These are phyloP conservation scores for Lepidurus couesii DNA, from an alignment of 1,140 invertebrate genomes.

Conservation along the genomic window DNA sequence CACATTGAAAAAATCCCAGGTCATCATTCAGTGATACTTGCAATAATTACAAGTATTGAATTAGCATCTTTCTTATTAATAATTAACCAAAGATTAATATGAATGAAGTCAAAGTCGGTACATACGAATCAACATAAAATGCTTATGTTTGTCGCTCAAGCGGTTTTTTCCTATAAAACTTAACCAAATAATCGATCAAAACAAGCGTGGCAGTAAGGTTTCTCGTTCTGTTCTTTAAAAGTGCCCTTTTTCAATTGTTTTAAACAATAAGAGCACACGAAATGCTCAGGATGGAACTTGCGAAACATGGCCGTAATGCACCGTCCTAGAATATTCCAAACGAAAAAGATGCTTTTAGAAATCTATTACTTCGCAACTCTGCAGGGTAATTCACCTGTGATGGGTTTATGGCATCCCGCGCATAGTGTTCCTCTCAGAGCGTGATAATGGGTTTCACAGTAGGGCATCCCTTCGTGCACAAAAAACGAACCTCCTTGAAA, in stretches of 20 bases:
- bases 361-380: conserved; percentile 18
- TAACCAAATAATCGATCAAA: conserved; percentile 94
- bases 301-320: conserved; percentile 99
- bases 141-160: not conserved
- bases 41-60: not conserved
- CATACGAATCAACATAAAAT: too few relatives aligned
- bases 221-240: conserved; percentile 96
- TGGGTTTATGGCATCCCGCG: conserved; percentile 94
- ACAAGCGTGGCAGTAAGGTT: conserved; percentile 95
- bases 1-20: not conserved
- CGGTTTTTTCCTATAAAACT: not conserved
- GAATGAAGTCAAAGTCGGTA: too few relatives aligned
- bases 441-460: conserved; percentile 98
- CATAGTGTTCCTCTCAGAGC: conserved; percentile 92
- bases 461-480: conserved; percentile 91
- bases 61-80: not conserved
- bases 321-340: conserved; percentile 56
- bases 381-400: conserved; percentile 59
- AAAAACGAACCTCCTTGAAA: conserved; percentile 92
- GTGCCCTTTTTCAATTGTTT: conserved; percentile 96
- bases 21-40: not conserved
- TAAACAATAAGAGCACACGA: conserved; percentile 95
- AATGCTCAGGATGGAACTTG: conserved; percentile 98
- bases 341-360: not conserved
- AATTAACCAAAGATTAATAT: too few relatives aligned